Evolutionary conservation across 1,140 invertebrate genomes (phyloP), one percentile per base, ranked within the genome.

Genomic region (Galleria mellonella): DNA sequence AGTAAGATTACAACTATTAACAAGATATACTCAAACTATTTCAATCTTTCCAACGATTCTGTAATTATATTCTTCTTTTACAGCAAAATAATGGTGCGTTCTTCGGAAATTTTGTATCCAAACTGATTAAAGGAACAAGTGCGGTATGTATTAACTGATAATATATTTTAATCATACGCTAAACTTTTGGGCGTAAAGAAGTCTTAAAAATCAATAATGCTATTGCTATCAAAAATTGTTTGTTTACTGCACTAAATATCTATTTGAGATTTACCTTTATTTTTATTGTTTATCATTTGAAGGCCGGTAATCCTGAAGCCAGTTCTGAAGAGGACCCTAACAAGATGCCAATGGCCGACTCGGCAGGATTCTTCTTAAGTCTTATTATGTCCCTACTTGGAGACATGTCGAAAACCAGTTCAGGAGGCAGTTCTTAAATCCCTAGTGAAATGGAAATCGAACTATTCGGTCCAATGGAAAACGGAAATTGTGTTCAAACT

Each of bases 61-160:
- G 9, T 23, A 23, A 28, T 39, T 41, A 36, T 37, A 39, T 44
- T 38, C 39, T 30, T 39, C 48, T 45, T 36, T 78, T 77, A 28
- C 72, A 85, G 81, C 56, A 81, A 68, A 85, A 85, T 38, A 85
- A 85, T 43, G 81, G 81, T n/a, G 73, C 62, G 7, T 83, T 85
- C 48, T 83, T 85, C 50, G 78, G 81, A 15, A 83, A 67, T 32
- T 76, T 85, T 10, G 37, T 85, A 29, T 75, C 75, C 0, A 77
- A 72, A 58, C 51, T 85, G 44, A 37, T 85, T 4, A 81, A 69
- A 53, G 82, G 82, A 13, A 72, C 64, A 1, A 85, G 82, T 32
- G 77, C 75, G 47, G 82, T 85, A 52, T 62, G 79, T 63, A 42
- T 3, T 23, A 23, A 23, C 6, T 23, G 17, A 23, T 23, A 3